Conservation (phyloP, 2,888 invertebrate genomes). For the Drosophila robusta region DNA sequence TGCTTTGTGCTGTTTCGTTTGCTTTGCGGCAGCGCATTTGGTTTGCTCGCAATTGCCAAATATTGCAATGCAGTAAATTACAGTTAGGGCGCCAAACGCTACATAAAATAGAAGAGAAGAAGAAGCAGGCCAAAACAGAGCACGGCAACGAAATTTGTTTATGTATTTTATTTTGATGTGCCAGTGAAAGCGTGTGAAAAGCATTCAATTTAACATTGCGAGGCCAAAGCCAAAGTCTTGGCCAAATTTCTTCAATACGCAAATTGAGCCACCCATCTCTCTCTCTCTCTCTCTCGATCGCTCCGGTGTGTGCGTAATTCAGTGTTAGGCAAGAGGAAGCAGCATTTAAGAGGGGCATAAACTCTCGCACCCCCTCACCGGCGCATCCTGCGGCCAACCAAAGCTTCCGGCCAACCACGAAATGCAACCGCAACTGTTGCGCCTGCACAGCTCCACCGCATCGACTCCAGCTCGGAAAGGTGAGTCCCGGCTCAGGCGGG, state of each 20-base stretch:
- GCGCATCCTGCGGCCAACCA: slow-evolving; percentile 57
- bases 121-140: slow-evolving; percentile 16
- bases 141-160: slow-evolving; percentile 41
- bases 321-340: slow-evolving; percentile 1
- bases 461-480: slow-evolving; percentile 4
- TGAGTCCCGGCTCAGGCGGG: slow-evolving; percentile 12
- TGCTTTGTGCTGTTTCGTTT: slow-evolving; percentile 13
- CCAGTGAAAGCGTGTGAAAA: slow-evolving; percentile 77
- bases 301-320: too few relatives aligned
- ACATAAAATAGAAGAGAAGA: slow-evolving; percentile 1
- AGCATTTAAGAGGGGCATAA: background rate
- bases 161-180: slow-evolving; percentile 41
- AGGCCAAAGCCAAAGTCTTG: slow-evolving; percentile 35
- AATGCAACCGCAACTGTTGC: slow-evolving; percentile 65
- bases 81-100: slow-evolving; percentile 25
- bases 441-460: slow-evolving; percentile 12
- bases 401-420: slow-evolving; percentile 56
- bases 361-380: slow-evolving; percentile 20
- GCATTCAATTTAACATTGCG: slow-evolving; percentile 46
- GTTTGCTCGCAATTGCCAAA: slow-evolving; percentile 19
- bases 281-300: background rate
- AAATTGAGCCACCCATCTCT: slow-evolving; percentile 21
- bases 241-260: slow-evolving; percentile 25
- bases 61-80: slow-evolving; percentile 20
- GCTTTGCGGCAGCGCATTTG: slow-evolving; percentile 10